A percentile compares a stretch with the other conserved stretches of the same genome.
Conservation (phyloP, 1,140 invertebrate species). For the Cyclargus thomasi region DNA sequence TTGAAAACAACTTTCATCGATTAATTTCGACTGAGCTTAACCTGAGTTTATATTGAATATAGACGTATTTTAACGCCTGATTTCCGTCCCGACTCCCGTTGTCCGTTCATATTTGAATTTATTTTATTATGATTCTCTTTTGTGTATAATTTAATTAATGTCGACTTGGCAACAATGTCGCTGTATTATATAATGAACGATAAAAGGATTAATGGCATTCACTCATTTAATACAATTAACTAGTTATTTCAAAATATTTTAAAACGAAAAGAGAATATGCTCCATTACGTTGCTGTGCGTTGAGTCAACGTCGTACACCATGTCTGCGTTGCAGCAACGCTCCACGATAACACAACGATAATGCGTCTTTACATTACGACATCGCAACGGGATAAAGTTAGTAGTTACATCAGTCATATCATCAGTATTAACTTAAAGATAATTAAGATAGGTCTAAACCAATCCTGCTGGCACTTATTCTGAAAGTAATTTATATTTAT, state of each 20-base stretch:
- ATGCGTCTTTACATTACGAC: too few relatives aligned
- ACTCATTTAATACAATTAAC: background rate
- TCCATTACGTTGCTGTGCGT: too few relatives aligned
- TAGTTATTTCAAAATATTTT: background rate
- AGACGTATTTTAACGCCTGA: background rate
- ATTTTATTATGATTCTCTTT: background rate
- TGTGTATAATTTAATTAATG: slow-evolving; percentile 8
- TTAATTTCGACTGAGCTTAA: background rate
- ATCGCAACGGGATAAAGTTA: too few relatives aligned
- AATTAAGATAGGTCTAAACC: too few relatives aligned
- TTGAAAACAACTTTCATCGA: background rate
- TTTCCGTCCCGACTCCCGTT: background rate
- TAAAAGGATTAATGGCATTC: background rate
- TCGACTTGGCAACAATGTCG: slow-evolving; percentile 4
- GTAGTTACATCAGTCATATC: too few relatives aligned
- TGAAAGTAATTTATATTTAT: too few relatives aligned
- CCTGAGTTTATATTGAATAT: background rate
- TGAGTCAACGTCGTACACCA: too few relatives aligned
- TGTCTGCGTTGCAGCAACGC: too few relatives aligned
- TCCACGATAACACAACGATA: too few relatives aligned
- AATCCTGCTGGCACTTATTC: too few relatives aligned
- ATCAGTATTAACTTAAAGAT: too few relatives aligned
- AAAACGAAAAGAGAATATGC: background rate
- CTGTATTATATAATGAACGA: background rate
- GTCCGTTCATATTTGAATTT: background rate